Evolutionary conservation across 1,140 invertebrate genomes (phyloP), one percentile per base, ranked within the genome.

Genomic region (Trinorchestia longiramus): DNA sequence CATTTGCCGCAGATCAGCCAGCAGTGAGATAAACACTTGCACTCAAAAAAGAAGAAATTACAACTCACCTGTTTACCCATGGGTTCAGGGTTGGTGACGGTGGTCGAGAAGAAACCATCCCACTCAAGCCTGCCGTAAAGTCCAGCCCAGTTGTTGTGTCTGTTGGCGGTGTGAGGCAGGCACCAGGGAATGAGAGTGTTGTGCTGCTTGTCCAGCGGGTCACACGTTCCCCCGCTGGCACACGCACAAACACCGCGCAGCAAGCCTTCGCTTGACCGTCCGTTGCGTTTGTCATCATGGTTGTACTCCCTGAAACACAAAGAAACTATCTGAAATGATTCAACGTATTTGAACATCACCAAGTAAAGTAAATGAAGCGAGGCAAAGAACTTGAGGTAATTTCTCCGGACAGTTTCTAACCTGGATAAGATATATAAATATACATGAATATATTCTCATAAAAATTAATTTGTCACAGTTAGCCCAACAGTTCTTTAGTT

Each of bases 181-280:
- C 99, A 99, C 99, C 99, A 99, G 0, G 99, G 99, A 95, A 99
- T 98, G 62, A 99, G 97, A 0, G 99, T 99, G 97, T 99, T 98
- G 97, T 98, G 98, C 97, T 99, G 99, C 95, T 98, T 98, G 97
- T 99, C 98, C 96, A 97, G 97, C 0, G 98, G 97, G 97, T 98
- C 98, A 97, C 99, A 99, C 0, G 97, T 40, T 96, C 97, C 97
- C 11, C 97, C 97, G 15, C 98, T 97, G 1, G 98, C 98, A 97
- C 99, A 99, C 28, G 97, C 97, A 97, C 99, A 99, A 62, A 99
- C 99, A 43, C 99, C 99, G 96, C 98, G 97, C 96, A 98, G 97
- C 17, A 97, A 97, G 36, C 98, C 98, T 28, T 97, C 97, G 0
- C 97, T 97, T 96, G 97, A 97, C 97, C 97, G 97, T 8, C 98